Evolutionary conservation across 37 sponge, comb jelly and placozoan species (phyloP), one percentile per base, ranked within the genome.

Genomic region (Ianthella basta): DNA sequence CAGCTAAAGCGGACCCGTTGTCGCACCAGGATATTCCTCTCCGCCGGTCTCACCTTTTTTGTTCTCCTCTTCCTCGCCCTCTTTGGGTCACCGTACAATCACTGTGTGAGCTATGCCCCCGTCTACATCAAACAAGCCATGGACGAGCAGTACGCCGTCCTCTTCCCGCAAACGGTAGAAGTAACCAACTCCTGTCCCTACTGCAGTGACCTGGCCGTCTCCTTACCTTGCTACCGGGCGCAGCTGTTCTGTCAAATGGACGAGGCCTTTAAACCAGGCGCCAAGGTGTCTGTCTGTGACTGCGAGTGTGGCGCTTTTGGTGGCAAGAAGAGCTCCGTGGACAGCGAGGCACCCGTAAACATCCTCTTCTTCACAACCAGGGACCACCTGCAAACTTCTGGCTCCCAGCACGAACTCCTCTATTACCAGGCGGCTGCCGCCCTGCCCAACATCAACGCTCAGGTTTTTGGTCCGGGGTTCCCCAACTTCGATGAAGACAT

Each of bases 401-500:
- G 5, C 21, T 40, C 54, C 16, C 44, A 50, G 24, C 24, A 50
- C 54, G 54, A 53, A 12, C 0, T 41, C 19, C 53, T 53, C 19
- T 82, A 82, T 15, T 82, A 82, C 40, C 8, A 36, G 30, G 82
- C 82, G 4, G 67, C 67, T 13, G 10, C 0, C 12, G 25, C 40
- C 13, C 44, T 63, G 5, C 82, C 53, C 27, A 19, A 82, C 65
- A 59, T 82, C 29, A 37, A 63, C 0, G 82, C 82, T 8, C 8
- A 82, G 23, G 4, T 82, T 10, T 82, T 34, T 60, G 82, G 82
- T 5, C 65, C 61, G 44, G 82, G 82, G 24, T 82, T 82, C 61
- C 39, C 44, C 19, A 39, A 44, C 21, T 82, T 61, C 21, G 40
- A 82, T 63, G 13, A 21, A 34, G 41, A 39, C 15, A 23, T 16